These are phyloP conservation scores for Lymantria dispar DNA, from an alignment of 2,888 invertebrate genomes.

Conservation along the genomic window DNA sequence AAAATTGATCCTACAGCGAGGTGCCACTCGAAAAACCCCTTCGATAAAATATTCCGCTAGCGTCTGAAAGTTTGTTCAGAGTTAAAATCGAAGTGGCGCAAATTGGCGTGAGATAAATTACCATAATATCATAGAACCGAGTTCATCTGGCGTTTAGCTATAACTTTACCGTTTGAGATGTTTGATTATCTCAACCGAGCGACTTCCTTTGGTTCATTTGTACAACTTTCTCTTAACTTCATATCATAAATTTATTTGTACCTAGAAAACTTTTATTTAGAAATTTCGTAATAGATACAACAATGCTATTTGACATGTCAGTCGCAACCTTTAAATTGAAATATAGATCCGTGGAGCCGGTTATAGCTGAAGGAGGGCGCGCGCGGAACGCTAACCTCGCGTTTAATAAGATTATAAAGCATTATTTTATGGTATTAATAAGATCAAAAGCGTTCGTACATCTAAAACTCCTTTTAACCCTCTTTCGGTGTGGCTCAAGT, in stretches of 20 bases:
- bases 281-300: neutral
- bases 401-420: constrained; percentile 89
- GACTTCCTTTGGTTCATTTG: constrained; percentile 74
- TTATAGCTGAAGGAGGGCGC: constrained; percentile 64
- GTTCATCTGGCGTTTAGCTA: constrained; percentile 80
- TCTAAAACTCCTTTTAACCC: constrained; percentile 83
- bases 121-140: constrained; percentile 72
- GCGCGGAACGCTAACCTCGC: constrained; percentile 85
- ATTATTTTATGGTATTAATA: constrained; percentile 89
- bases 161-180: constrained; percentile 60
- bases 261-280: constrained; percentile 1
- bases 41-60: constrained; percentile 50
- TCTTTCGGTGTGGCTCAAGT: constrained; percentile 70
- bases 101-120: constrained; percentile 78
- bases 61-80: constrained; percentile 63
- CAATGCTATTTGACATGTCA: constrained; percentile 43
- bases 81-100: constrained; percentile 65
- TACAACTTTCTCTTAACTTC: constrained; percentile 43
- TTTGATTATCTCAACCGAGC: constrained; percentile 71
- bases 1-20: constrained; percentile 49
- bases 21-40: constrained; percentile 42
- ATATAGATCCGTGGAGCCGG: constrained; percentile 52
- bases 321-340: constrained; percentile 60
- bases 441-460: constrained; percentile 87
- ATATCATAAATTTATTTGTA: constrained; percentile 47